A percentile compares a stretch with the other conserved stretches of the same genome.
phyloP scores from a whole-genome alignment of 2,113 vertebrate species.

The Neomonachus schauinslandi region DNA sequence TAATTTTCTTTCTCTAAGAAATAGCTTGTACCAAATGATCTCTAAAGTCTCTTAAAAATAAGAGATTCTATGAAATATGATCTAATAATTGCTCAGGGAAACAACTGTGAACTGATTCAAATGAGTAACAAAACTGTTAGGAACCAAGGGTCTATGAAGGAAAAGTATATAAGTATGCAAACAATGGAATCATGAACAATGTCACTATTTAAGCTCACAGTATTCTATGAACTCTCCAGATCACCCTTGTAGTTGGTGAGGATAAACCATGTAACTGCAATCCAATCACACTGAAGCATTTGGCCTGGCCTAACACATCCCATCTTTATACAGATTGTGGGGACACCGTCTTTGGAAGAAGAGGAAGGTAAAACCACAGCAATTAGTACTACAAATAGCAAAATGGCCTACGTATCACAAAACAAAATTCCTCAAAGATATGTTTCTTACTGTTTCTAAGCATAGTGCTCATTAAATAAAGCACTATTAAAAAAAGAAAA shows the following conservation, averaged over 20 bases:
- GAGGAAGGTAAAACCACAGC: background rate
- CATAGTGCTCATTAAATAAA: background rate
- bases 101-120: background rate
- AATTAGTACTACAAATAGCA: background rate
- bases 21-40: background rate
- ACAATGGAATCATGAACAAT: background rate
- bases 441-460: constrained; percentile 40
- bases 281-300: constrained; percentile 22
- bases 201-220: background rate
- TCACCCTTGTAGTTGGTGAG: background rate
- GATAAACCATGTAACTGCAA: background rate
- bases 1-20: background rate
- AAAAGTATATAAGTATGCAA: background rate
- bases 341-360: background rate
- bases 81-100: background rate
- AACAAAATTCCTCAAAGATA: constrained; percentile 59
- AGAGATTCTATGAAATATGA: background rate
- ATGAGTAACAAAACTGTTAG: background rate
- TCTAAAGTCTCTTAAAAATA: background rate
- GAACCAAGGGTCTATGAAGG: background rate
- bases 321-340: background rate
- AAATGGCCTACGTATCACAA: constrained; percentile 26
- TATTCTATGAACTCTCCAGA: background rate
- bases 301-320: background rate
- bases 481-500: background rate